Base-by-base conservation (phyloP, 2,888 invertebrate species). In the Ophraella communa region DNA sequence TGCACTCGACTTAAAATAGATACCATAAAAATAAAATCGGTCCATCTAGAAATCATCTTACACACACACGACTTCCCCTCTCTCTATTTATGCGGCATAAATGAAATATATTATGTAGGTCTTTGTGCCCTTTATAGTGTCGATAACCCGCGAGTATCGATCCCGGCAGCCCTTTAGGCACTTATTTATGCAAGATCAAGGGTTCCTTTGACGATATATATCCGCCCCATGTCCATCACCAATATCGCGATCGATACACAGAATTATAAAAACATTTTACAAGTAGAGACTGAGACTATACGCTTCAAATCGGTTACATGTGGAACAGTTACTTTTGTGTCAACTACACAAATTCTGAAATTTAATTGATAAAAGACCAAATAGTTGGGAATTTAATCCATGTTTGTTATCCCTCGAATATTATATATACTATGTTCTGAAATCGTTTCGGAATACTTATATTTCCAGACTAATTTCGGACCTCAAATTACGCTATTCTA, bases 171-270 rank as follows among this genome's bases (percentile, higher is more conserved):
- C 59, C 60, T 60, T 27, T 52, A 53, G 44, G 52, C 60, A 60
- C 52, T 60, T 60, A 60, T 60, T 60, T 60, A 60, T 60, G 60
- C 60, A 60, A 60, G 60, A 60, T 60, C 60, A 60, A 60, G 60
- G 60, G 60, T 60, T 60, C 60, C 60, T 60, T 60, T 60, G 60
- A 52, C 52, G 60, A 52, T 14, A 52, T n/a, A n/a, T 44, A 52
- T 44, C 52, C 60, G 49, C 58, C 52, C 53, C 17, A 21, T 60
- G 60, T 60, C 60, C 60, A 53, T 60, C 59, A 59, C 35, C 51
- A 51, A 51, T 59, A 59, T 59, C 52, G 45, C 52, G 52, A 60
- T 60, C 60, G 60, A 60, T 60, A 51, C 49, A 27, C 10, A 10
- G 44, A 52, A 60, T 44, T 52, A 30, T 60, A 44, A 52, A 42